Percentiles rank a stretch among this genome's conserved stretches.
phyloP scores from a whole-genome alignment of 2,888 invertebrate genomes.

The Ennomos quercinarius region DNA sequence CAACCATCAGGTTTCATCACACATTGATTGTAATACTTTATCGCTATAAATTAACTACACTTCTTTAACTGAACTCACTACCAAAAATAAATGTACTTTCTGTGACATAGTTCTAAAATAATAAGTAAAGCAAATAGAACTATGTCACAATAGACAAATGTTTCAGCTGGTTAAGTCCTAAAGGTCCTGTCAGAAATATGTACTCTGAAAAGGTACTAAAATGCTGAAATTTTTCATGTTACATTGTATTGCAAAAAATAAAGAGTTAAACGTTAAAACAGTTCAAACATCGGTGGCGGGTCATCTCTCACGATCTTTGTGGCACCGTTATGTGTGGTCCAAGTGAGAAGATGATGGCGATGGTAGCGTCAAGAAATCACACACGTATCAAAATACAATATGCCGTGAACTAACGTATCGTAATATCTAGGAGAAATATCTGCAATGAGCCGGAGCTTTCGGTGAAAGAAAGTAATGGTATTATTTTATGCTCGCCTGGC shows the following conservation, averaged over 20 bases:
- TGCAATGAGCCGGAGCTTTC: too few species aligned
- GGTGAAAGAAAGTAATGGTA: too few species aligned
- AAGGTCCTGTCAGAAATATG: background rate
- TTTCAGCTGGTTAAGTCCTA: background rate
- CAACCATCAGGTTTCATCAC: slow-evolving; percentile 8
- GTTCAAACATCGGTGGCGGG: slow-evolving; percentile 25
- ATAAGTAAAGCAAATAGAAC: background rate
- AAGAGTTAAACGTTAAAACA: slow-evolving; percentile 22
- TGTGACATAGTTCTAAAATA: slow-evolving; percentile 1
- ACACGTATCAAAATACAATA: background rate
- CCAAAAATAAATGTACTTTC: background rate
- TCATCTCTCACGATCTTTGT: slow-evolving; percentile 30
- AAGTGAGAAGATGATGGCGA: slow-evolving; percentile 8
- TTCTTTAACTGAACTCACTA: too few species aligned
- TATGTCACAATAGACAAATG: background rate
- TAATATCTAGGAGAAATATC: too few species aligned
- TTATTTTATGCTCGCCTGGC: too few species aligned
- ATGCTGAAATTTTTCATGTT: background rate
- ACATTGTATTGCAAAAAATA: slow-evolving; percentile 26
- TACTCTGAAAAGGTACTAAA: slow-evolving; percentile 4
- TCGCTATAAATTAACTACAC: background rate
- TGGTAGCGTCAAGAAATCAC: background rate
- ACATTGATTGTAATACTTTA: background rate
- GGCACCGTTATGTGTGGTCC: slow-evolving; percentile 25
- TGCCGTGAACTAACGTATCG: too few species aligned